Evolutionary conservation across 2,113 vertebrate genomes (phyloP), one percentile per base, ranked within the genome.

Genomic region (Physeter macrocephalus): DNA sequence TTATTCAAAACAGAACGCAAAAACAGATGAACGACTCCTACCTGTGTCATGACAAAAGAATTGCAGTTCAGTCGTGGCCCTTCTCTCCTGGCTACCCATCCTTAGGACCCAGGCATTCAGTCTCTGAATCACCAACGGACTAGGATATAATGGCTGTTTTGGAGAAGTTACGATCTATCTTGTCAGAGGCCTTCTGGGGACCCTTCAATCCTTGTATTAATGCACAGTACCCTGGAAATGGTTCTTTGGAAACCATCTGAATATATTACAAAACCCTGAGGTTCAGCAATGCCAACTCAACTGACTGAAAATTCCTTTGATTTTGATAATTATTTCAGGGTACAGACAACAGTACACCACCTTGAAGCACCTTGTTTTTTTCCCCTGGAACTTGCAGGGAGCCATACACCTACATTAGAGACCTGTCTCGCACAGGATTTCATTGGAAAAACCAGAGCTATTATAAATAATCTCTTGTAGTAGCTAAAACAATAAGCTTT

Each of bases 191-290:
- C 77, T 96, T 59, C 10, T 5, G 83, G 89, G 52, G 43, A 94
- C 1, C n/a, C 78, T 96, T 96, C 54, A 90, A 96, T 97, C 71
- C 43, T 91, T 95, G 12, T 21, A 83, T 96, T 93, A 94, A 87
- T 90, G 94, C 74, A 91, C 34, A 94, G 31, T 82, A 89, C 89
- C 57, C 10, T 43, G n/a, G 21, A 92, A 72, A 82, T 43, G 20
- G 43, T 74, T 90, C 95, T 94, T 97, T 93, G 67, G 64, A 95
- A 86, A 39, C 95, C 4, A 36, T 95, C 83, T 94, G 43, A 77
- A 88, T 17, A 0, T 1, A 57, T 64, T 11, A 57, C 31, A 67
- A 69, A 97, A 62, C 17, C 2, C 39, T 8, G 8, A 62, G 43
- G 5, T 49, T 12, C 74, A 80, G 25, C 80, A 95, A 78, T 25